A percentile compares a stretch with the other conserved stretches of the same genome.
Evolutionary conservation across 2,888 invertebrate genomes (phyloP).

Genomic region (Cyclophora albipunctata): DNA sequence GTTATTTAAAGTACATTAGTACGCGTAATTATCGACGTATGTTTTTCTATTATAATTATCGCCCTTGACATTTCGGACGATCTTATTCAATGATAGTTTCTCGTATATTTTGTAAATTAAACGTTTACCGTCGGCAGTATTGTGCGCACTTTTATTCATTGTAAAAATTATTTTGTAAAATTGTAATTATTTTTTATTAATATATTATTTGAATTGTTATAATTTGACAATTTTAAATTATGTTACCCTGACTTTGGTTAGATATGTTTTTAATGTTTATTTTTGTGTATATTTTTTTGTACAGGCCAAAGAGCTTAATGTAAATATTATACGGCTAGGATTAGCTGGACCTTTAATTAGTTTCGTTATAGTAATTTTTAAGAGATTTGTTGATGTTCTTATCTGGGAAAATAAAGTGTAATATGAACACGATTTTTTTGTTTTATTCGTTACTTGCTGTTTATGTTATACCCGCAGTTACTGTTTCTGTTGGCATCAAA

Average conservation of each 20-base stretch:
- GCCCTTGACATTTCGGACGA: no score
- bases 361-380: conserved; percentile 73
- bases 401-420: conserved; percentile 71
- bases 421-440: conserved; percentile 37
- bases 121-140: conserved; percentile 53
- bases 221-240: conserved; percentile 63
- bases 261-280: conserved; percentile 35
- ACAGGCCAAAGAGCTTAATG: conserved; percentile 72
- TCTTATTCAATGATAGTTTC: conserved; percentile 2
- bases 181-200: conserved; percentile 33
- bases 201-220: background rate
- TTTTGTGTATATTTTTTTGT: conserved; percentile 59
- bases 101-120: conserved; percentile 16
- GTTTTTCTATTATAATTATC: no score
- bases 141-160: conserved; percentile 20
- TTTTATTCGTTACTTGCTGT: conserved; percentile 15
- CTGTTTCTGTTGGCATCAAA: background rate
- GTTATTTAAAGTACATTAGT: no score
- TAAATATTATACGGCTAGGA: conserved; percentile 64
- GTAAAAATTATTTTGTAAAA: conserved; percentile 14
- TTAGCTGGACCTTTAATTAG: conserved; percentile 49
- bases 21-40: no score
- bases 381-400: conserved; percentile 75
- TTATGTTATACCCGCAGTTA: background rate
- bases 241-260: conserved; percentile 59